Percentiles rank a stretch among this genome's conserved stretches.
Conservation (phyloP, 2,888 invertebrate genomes). For the Andrena praecox region DNA sequence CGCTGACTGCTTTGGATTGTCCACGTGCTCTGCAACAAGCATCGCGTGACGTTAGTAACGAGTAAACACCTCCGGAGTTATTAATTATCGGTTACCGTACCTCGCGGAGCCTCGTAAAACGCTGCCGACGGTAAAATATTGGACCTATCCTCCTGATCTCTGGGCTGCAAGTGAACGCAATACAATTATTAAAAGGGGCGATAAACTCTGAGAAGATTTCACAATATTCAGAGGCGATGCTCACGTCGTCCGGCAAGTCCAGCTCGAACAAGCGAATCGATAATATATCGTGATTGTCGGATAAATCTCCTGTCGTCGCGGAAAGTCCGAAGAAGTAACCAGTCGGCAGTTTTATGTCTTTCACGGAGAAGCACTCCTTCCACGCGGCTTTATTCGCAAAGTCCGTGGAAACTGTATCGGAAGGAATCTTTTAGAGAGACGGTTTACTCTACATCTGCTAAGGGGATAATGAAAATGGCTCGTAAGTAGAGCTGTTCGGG, state of each 20-base stretch:
- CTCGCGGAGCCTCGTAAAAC: slow-evolving; percentile 95
- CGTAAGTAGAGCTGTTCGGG: too few relatives aligned
- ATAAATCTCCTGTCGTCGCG: slow-evolving; percentile 98
- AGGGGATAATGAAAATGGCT: too few relatives aligned
- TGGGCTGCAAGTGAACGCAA: slow-evolving; percentile 84
- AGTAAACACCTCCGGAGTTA: slow-evolving; percentile 2
- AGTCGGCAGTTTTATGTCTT: slow-evolving; percentile 96
- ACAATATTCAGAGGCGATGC: slow-evolving; percentile 61
- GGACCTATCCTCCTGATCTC: slow-evolving; percentile 90
- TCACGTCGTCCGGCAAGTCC: slow-evolving; percentile 90
- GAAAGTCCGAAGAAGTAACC: slow-evolving; percentile 97
- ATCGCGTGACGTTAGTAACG: slow-evolving; percentile 22
- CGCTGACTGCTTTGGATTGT: slow-evolving; percentile 93
- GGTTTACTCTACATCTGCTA: neutral
- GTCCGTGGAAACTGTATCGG: slow-evolving; percentile 93
- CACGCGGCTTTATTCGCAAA: slow-evolving; percentile 96
- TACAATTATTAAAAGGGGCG: neutral
- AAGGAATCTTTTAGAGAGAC: slow-evolving; percentile 36
- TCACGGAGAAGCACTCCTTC: slow-evolving; percentile 96
- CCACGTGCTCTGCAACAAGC: slow-evolving; percentile 89
- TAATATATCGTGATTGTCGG: slow-evolving; percentile 98
- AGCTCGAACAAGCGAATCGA: slow-evolving; percentile 97
- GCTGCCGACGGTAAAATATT: slow-evolving; percentile 95
- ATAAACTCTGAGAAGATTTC: neutral
- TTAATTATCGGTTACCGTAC: slow-evolving; percentile 79